These are phyloP conservation scores for Galerucella calmariensis DNA, from an alignment of 2,888 invertebrate species.

Conservation along the genomic window DNA sequence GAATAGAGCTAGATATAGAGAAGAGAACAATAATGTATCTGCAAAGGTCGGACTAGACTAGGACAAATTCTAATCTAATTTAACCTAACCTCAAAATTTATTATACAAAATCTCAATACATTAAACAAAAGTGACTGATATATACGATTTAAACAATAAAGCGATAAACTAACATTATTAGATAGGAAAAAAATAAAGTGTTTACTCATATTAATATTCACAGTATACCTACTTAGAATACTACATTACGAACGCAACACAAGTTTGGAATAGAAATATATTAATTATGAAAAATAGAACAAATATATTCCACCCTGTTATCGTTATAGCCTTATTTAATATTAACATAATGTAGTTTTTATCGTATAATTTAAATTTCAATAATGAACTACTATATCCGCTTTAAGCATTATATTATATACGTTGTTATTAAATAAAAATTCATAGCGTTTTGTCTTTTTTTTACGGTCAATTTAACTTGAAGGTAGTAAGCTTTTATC, in stretches of 20 bases:
- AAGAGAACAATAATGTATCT: too few relatives aligned
- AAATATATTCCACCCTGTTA: conserved; percentile 25
- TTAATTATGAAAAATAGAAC: conserved; percentile 55
- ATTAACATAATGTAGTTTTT: conserved; percentile 35
- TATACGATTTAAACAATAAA: not conserved
- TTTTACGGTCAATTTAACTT: conserved; percentile 50
- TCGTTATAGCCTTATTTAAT: conserved; percentile 9
- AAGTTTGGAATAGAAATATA: conserved; percentile 53
- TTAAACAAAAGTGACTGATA: too few relatives aligned
- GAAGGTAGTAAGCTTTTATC: conserved; percentile 48
- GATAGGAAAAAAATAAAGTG: not conserved
- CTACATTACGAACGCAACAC: conserved; percentile 47
- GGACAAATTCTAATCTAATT: too few relatives aligned
- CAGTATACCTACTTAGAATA: conserved; percentile 29
- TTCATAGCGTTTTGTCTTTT: conserved; percentile 34
- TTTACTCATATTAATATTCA: conserved; percentile 17
- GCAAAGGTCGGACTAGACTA: too few relatives aligned
- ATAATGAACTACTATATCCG: conserved; percentile 41
- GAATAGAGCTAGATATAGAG: too few relatives aligned
- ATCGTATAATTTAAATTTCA: conserved; percentile 47
- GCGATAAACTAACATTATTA: not conserved
- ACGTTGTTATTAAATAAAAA: conserved; percentile 28
- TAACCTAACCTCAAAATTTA: too few relatives aligned
- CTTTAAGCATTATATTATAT: conserved; percentile 22
- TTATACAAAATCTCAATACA: too few relatives aligned